Evolutionary conservation across 2,888 invertebrate genomes (phyloP), one percentile per base, ranked within the genome.

Genomic region (Lochmaea crataegi): DNA sequence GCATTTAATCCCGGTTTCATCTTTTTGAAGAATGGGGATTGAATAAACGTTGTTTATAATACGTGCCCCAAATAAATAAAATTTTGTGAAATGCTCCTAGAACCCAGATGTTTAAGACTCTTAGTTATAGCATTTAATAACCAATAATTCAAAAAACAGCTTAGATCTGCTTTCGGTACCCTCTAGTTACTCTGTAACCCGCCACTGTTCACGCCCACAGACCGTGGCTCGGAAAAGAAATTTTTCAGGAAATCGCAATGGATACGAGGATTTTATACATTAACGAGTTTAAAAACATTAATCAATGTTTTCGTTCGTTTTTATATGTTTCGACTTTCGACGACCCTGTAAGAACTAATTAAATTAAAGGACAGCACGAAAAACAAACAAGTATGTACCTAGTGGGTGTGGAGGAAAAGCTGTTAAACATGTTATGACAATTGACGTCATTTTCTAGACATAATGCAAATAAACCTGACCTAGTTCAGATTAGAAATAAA

Each of bases 401-500:
- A 26, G 61, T 61, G 41, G 53, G 53, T 61, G 61, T 61, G 61
- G 42, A 61, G 16, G 38, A 18, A n/a, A 42, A 38, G 42, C 7
- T 42, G 42, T 42, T 61, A 5, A 56, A 41, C 56, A 71, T 71
- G 60, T 66, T 48, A 42, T 71, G 65, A 65, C 58, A n/a, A 51
- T 51, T 51, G 51, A 51, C 16, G 66, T 60, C 38, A 71, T 71
- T 57, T 18, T 58, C n/a, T 45, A 38, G 45, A 53, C 18, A 48
- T 22, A 26, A 70, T 70, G 64, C 53, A 48, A 53, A 69, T 71
- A 56, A 22, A 42, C 56, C 32, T 64, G 61, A 68, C 45, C 74
- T 64, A 74, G 71, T 67, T 68, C 48, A 69, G 64, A 56, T 58
- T 56, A 68, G 58, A 69, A 26, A 63, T 68, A 53, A 75, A 53